Percentiles rank a stretch among this genome's conserved stretches.
Conservation (phyloP, 2,797 vertebrate genomes). For the Lutjanus campechanus region DNA sequence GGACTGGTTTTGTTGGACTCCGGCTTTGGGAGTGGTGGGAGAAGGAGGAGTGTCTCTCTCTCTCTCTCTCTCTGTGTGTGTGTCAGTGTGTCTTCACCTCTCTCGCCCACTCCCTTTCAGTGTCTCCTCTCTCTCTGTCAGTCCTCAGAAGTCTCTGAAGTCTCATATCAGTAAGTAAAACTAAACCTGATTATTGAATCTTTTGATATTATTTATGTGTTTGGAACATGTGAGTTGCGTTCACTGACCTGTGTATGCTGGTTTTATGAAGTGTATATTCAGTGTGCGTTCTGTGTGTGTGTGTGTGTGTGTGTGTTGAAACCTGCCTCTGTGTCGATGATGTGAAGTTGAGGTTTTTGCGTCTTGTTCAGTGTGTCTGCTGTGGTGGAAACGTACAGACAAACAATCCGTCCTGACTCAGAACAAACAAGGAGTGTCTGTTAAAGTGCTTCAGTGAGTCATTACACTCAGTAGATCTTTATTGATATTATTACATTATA, state of each 20-base stretch:
- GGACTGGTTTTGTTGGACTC: slow-evolving; percentile 19
- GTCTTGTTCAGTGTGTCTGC: neutral
- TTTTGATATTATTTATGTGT: no score
- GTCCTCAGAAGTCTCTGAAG: neutral
- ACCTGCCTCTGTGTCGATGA: neutral
- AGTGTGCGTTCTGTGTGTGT: neutral
- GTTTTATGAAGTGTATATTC: no score
- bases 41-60: neutral
- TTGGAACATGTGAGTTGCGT: neutral
- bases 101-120: neutral
- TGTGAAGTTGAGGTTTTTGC: neutral
- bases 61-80: neutral
- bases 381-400: no score
- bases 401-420: no score
- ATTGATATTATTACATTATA: no score
- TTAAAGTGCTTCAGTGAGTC: no score
- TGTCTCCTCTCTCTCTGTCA: neutral
- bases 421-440: no score
- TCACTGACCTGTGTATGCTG: neutral
- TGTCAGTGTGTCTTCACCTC: neutral
- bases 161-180: slow-evolving; percentile 38
- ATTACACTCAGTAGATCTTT: no score
- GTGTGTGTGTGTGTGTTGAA: neutral
- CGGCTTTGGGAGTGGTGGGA: slow-evolving; percentile 40
- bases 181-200: neutral